Evolutionary conservation across 2,797 vertebrate genomes (phyloP), one percentile per base, ranked within the genome.

Genomic region (Vireo griseus): DNA sequence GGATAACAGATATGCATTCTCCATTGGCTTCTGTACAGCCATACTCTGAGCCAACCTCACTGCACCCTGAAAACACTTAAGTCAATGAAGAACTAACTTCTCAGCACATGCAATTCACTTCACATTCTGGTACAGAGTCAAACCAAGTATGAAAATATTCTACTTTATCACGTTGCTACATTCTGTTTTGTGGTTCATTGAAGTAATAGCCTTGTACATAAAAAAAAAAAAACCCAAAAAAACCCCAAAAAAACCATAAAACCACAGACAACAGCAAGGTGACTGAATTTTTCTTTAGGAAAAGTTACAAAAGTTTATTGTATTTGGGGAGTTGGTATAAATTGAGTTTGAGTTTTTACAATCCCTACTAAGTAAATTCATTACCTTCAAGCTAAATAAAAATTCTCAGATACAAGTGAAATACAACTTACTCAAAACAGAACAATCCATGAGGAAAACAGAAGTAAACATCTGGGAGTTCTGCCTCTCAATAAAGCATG

Each of bases 61-160:
- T 2, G 3, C 26, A 77, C 9, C 13, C 21, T 33, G 40, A 59
- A 69, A 71, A 80, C 21, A 58, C 0, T 0, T 12, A 77, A 65
- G 9, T 22, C 0, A 1, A 31, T 37, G 9, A 80, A 45, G 24
- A 90, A 29, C 25, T 52, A 90, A 29, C 25, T 52, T 55, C 25
- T 63, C 54, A 72, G 16, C 16, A 77, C 21, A 40, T 48, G 37
- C 52, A 65, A 51, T 40, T 50, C 25, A 58, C 29, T 59, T 67
- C 37, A 31, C 52, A 37, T 63, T 77, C 48, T 24, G 51, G 19
- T 55, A 29, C 15, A 31, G 8, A 74, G 39, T 58, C 44, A 80
- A 69, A 50, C 51, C 21, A 54, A 16, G 29, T 35, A 88, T 22
- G 13, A 88, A 75, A 73, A 73, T 76, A 75, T 48, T 81, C 13